Evolutionary conservation across 1,140 invertebrate genomes (phyloP).

Genomic region (Druon quercuslanigerum): DNA sequence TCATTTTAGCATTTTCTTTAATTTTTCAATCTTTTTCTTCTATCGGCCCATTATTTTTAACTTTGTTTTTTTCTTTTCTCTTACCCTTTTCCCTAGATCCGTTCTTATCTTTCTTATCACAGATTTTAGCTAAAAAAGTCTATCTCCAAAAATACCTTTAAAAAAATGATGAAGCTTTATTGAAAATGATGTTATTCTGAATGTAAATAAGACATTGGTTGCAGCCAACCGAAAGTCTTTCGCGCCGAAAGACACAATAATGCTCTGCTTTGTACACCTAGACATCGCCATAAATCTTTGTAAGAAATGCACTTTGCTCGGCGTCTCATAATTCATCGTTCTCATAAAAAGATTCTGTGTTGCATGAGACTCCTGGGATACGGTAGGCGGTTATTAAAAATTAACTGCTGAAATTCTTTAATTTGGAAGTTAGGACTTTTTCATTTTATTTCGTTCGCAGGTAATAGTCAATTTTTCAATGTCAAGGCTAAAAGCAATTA

Average conservation of each 20-base stretch:
- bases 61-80: no score
- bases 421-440: conserved; percentile 9
- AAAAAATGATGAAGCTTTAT: neutral
- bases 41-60: no score
- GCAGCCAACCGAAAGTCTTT: conserved; percentile 26
- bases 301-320: conserved; percentile 44
- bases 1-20: no score
- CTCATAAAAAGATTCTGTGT: conserved; percentile 46
- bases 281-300: conserved; percentile 41
- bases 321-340: conserved; percentile 47
- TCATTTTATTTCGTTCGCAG: neutral
- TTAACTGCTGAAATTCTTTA: conserved; percentile 43
- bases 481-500: neutral
- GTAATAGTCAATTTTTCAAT: neutral
- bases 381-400: conserved; percentile 43
- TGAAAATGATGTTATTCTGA: neutral
- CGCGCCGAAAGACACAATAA: conserved; percentile 44
- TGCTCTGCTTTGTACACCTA: conserved; percentile 41
- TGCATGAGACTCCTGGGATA: conserved; percentile 40
- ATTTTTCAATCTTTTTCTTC: no score
- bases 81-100: no score
- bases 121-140: no score
- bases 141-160: no score
- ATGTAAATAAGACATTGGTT: conserved; percentile 19
- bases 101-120: no score